Evolutionary conservation across 1,140 invertebrate genomes (phyloP), one percentile per base, ranked within the genome.

Genomic region (Ylistrum balloti): DNA sequence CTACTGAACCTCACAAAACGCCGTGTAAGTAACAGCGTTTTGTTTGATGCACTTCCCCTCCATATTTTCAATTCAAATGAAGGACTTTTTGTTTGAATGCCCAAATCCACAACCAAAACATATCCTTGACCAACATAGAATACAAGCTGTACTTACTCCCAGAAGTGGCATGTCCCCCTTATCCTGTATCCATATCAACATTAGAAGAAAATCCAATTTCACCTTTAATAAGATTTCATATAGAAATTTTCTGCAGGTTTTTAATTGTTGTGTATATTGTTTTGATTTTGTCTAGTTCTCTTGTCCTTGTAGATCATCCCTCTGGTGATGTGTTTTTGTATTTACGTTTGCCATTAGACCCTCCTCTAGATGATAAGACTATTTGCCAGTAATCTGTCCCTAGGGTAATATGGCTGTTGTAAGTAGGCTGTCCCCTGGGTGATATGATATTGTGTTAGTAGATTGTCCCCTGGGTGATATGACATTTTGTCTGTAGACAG

Each of bases 21-120:
- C 41, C 86, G 85, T 91, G 91, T 91, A 91, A 91, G 91, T 91
- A 91, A 45, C 56, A 74, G 56, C 56, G 56, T 74, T 74, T 74
- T 74, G 56, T 74, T 28, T 74, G 56, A 28, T n/a, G 28, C 56
- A 74, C n/a, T 28, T 74, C 56, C 56, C 56, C 22, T n/a, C 56
- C 22, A 28, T 74, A 17, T 17, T 74, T 74, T 17, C 56, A 74
- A 74, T 74, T 28, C n/a, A 28, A 7, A 74, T 17, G 17, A 45
- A 45, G n/a, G 17, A 9, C 22, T n/a, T 74, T 28, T 28, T 38
- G 13, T 5, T 38, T 74, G 56, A 74, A n/a, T 28, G n/a, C 28
- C n/a, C 22, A 28, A 74, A 74, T 74, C 56, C 56, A 74, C 22
- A 28, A 74, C 22, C 56, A 74, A 74, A 74, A 22, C 22, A 28